Evolutionary conservation across 1,140 invertebrate species (phyloP).

Genomic region (Ceratina calcarata): DNA sequence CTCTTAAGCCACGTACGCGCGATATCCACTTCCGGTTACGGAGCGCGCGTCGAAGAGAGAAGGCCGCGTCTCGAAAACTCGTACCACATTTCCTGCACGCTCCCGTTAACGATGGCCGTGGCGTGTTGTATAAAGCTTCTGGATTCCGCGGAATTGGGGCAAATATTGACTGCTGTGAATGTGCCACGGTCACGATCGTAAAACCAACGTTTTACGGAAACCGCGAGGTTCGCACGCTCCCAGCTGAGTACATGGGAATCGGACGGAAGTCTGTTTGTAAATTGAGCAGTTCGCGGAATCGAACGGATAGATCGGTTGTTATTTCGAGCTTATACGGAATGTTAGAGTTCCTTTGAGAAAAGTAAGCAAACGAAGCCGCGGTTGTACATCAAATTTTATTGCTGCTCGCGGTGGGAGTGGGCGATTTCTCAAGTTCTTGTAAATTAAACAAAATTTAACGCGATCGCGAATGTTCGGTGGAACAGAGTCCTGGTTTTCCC

Average conservation of each 20-base stretch:
- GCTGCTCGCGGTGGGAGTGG: too few relatives aligned
- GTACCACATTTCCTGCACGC: background rate
- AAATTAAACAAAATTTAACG: background rate
- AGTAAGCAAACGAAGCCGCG: background rate
- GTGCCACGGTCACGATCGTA: background rate
- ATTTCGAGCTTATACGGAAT: background rate
- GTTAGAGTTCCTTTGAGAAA: background rate
- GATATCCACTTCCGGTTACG: conserved; percentile 59
- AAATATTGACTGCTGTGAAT: conserved; percentile 18
- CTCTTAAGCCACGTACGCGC: conserved; percentile 58
- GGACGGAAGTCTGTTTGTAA: background rate
- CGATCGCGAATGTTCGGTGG: background rate
- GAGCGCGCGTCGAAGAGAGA: conserved; percentile 39
- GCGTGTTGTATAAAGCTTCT: background rate
- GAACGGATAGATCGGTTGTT: background rate
- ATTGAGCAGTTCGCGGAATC: background rate
- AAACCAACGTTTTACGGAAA: background rate
- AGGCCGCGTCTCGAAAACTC: conserved; percentile 51
- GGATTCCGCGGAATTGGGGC: background rate
- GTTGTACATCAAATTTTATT: conserved; percentile 1
- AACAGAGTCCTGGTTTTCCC: conserved; percentile 35
- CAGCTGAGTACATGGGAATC: background rate
- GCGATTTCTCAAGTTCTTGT: background rate
- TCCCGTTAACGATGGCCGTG: too few relatives aligned
- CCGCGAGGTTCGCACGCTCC: background rate